These are phyloP conservation scores for Drosophila prolongata DNA, from an alignment of 2,888 invertebrate genomes.

Conservation along the genomic window DNA sequence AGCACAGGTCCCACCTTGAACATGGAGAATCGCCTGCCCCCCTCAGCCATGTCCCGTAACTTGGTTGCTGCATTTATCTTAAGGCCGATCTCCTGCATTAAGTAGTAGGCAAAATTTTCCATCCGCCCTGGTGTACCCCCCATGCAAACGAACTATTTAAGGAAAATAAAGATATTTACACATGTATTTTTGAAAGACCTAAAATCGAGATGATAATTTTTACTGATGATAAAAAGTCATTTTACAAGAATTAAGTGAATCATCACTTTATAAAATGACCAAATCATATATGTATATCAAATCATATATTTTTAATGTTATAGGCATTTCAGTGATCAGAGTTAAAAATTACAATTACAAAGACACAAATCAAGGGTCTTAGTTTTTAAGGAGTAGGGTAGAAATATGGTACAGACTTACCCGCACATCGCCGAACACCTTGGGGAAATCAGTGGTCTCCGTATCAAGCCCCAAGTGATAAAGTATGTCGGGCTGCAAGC, in stretches of 20 bases:
- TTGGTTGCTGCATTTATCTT: conserved; percentile 93
- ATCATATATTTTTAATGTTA: too few relatives aligned
- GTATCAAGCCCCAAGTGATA: conserved; percentile 95
- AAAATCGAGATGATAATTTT: too few relatives aligned
- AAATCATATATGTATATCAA: too few relatives aligned
- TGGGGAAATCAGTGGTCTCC: conserved; percentile 92
- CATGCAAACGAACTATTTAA: conserved; percentile 94
- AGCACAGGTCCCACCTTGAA: conserved; percentile 89
- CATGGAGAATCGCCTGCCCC: conserved; percentile 95
- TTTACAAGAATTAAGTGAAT: too few relatives aligned
- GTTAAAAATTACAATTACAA: too few relatives aligned
- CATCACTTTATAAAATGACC: too few relatives aligned
- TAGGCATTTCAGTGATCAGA: too few relatives aligned
- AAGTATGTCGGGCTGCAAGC: conserved; percentile 94
- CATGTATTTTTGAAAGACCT: too few relatives aligned
- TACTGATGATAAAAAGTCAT: too few relatives aligned
- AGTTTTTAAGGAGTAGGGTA: too few relatives aligned
- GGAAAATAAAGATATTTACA: background rate
- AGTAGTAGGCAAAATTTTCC: conserved; percentile 94
- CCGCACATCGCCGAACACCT: conserved; percentile 97
- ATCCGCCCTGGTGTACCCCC: conserved; percentile 97
- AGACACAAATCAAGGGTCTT: too few relatives aligned
- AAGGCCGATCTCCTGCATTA: conserved; percentile 94
- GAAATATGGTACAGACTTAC: conserved; percentile 85
- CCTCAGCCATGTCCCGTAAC: conserved; percentile 93